Percentiles rank a stretch among this genome's conserved stretches.
phyloP scores from a whole-genome alignment of 2,888 invertebrate species.

The Cephus sareptanus region DNA sequence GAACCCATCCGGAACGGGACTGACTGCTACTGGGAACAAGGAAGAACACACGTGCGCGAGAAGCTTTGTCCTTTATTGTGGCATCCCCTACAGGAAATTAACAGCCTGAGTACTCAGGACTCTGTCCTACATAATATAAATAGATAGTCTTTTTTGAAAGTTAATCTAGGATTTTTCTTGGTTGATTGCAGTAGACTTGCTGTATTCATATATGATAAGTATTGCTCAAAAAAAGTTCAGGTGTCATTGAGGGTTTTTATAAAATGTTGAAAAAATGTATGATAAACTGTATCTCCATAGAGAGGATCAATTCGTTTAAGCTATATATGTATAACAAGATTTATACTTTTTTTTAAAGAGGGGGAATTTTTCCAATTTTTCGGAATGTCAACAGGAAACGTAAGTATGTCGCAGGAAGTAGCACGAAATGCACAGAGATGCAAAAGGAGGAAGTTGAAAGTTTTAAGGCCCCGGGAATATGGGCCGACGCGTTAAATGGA shows the following conservation, averaged over 20 bases:
- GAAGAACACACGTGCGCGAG: background rate
- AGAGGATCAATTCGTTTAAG: background rate
- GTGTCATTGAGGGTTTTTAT: too few species aligned
- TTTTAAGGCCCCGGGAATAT: conserved; percentile 26
- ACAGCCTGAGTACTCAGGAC: conserved; percentile 34
- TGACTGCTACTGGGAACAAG: conserved; percentile 4
- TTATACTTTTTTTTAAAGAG: background rate
- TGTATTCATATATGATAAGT: too few species aligned
- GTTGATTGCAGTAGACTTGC: conserved; percentile 25
- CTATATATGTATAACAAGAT: background rate
- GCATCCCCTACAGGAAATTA: conserved; percentile 44
- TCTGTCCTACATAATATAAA: conserved; percentile 11
- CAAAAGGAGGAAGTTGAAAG: background rate
- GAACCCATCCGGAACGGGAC: background rate
- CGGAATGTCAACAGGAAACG: background rate
- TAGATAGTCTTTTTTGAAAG: conserved; percentile 37
- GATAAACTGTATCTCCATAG: background rate
- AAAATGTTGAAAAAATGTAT: too few species aligned
- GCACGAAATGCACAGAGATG: background rate
- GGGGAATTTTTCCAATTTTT: background rate
- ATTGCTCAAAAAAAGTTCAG: too few species aligned
- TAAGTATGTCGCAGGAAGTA: background rate
- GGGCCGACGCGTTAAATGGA: conserved; percentile 33
- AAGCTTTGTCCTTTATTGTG: conserved; percentile 15
- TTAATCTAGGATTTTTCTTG: conserved; percentile 40